Evolutionary conservation across 2,888 invertebrate species (phyloP).

Genomic region (Agrilus biguttatus): DNA sequence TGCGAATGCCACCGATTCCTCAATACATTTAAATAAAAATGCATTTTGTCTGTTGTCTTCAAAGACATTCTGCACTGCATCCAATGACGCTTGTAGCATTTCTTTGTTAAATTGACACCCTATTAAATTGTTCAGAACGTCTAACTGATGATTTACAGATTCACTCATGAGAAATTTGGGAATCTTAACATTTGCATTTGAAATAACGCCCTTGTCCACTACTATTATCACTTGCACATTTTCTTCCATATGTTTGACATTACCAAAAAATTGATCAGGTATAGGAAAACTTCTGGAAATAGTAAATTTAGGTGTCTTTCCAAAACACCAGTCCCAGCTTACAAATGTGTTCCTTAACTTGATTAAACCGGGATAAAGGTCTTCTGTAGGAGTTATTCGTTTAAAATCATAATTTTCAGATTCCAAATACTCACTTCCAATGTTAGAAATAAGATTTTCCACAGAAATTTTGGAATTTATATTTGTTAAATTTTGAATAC

Average conservation of each 20-base stretch:
- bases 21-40: too few relatives aligned
- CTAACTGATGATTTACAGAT: too few relatives aligned
- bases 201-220: conserved; percentile 40
- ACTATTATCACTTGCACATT: conserved; percentile 47
- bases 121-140: too few relatives aligned
- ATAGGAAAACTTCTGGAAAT: conserved; percentile 51
- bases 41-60: too few relatives aligned
- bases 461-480: conserved; percentile 57
- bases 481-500: conserved; percentile 70
- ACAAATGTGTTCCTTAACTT: conserved; percentile 52
- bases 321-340: conserved; percentile 82
- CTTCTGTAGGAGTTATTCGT: conserved; percentile 49
- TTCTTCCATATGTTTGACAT: conserved; percentile 27
- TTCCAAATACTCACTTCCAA: conserved; percentile 73
- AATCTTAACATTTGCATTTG: too few relatives aligned
- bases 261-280: conserved; percentile 20
- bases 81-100: too few relatives aligned
- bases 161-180: too few relatives aligned
- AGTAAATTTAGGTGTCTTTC: conserved; percentile 73
- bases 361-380: conserved; percentile 75
- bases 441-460: conserved; percentile 45
- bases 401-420: conserved; percentile 42
- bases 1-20: too few relatives aligned
- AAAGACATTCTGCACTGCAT: too few relatives aligned
- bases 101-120: too few relatives aligned